Evolutionary conservation across 2,888 invertebrate genomes (phyloP).

Genomic region (Adelphocoris suturalis): DNA sequence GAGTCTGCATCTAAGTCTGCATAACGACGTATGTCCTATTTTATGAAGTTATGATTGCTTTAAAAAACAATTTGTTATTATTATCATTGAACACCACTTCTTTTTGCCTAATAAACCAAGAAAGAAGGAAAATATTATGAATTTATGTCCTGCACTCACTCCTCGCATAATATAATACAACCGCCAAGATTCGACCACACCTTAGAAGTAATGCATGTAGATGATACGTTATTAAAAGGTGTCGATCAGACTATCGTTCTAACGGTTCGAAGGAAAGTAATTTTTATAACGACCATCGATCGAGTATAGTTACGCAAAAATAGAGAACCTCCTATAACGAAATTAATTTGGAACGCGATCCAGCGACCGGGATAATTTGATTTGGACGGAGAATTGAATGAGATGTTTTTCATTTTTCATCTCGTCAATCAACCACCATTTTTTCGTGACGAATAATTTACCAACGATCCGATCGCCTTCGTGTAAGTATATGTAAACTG

Average conservation of each 20-base stretch:
- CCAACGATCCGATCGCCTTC: too few relatives aligned
- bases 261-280: conserved; percentile 1
- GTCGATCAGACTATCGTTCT: conserved; percentile 40
- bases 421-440: conserved; percentile 1
- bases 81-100: too few relatives aligned
- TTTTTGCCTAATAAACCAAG: too few relatives aligned
- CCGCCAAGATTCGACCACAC: neutral
- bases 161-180: neutral
- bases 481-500: too few relatives aligned
- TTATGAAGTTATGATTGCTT: too few relatives aligned
- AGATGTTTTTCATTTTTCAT: neutral
- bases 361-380: neutral
- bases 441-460: neutral
- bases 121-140: neutral
- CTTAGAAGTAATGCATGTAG: neutral
- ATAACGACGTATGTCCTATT: too few relatives aligned
- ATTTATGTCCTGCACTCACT: neutral
- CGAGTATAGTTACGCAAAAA: conserved; percentile 12
- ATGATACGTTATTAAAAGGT: conserved; percentile 50
- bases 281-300: conserved; percentile 32
- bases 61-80: too few relatives aligned
- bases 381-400: neutral
- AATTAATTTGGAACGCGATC: conserved; percentile 24
- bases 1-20: too few relatives aligned
- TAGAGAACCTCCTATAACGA: neutral